Evolutionary conservation across 2,888 invertebrate genomes (phyloP).

Genomic region (Tolmerus cingulatus): DNA sequence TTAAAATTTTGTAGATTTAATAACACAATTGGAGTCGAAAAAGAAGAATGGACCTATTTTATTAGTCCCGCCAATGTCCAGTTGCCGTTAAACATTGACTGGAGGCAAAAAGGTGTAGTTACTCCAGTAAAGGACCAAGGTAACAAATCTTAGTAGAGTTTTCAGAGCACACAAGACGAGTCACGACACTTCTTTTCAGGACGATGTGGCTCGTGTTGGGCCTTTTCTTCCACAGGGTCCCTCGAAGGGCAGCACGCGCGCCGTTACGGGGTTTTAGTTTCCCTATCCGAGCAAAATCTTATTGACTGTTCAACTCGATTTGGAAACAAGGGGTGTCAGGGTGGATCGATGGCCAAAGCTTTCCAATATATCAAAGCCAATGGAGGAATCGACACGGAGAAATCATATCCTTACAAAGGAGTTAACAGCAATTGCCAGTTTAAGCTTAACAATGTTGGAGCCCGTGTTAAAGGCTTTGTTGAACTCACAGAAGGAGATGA

Average conservation of each 20-base stretch:
- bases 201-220: constrained; percentile 91
- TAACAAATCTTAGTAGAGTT: constrained; percentile 63
- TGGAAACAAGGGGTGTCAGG: constrained; percentile 91
- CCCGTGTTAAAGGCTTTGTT: constrained; percentile 80
- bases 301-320: constrained; percentile 85
- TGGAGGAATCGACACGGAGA: constrained; percentile 88
- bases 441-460: constrained; percentile 73
- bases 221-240: constrained; percentile 90
- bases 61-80: constrained; percentile 69
- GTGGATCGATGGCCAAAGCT: constrained; percentile 78
- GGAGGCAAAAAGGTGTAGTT: constrained; percentile 85
- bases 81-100: constrained; percentile 79
- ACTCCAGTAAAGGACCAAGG: constrained; percentile 91
- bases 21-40: not conserved
- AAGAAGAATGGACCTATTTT: constrained; percentile 55
- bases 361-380: constrained; percentile 86
- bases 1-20: not conserved
- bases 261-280: constrained; percentile 77
- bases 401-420: constrained; percentile 85
- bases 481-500: constrained; percentile 79
- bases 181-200: constrained; percentile 54
- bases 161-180: not conserved
- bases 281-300: constrained; percentile 91
- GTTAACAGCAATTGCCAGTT: constrained; percentile 76
- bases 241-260: constrained; percentile 90